Evolutionary conservation across 2,888 invertebrate genomes (phyloP), one percentile per base, ranked within the genome.

Genomic region (Myopa tessellatipennis): DNA sequence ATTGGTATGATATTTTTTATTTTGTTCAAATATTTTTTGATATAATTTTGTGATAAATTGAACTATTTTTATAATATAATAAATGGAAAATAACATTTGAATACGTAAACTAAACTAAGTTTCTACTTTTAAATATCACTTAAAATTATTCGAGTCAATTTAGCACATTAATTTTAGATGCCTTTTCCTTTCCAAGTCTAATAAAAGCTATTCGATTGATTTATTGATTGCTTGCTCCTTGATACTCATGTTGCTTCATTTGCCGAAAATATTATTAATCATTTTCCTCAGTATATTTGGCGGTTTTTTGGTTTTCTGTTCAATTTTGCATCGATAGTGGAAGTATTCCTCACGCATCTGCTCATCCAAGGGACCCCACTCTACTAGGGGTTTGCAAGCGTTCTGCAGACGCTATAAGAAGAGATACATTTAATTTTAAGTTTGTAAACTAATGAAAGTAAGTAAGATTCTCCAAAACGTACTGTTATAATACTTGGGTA

Each of bases 331-430:
- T n/a, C 83, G 80, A 78, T 80, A 79, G 55, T 89, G 88, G 26
- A 85, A 58, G 70, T 92, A 91, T 79, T 90, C 89, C 58, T 89
- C 89, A 63, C 88, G 88, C 10, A 85, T 84, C 61, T 88, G 85
- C 0, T 86, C 77, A 67, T 86, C 85, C 60, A 84, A 78, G 40
- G 89, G 89, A 77, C 87, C 87, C 89, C 89, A 89, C n/a, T 77
- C 81, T 52, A 71, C 73, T 3, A 83, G 82, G 38, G 89, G 88
- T 67, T 81, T 80, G 73, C 86, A 84, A 38, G 86, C 84, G 50
- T 80, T 81, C 60, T 82, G 75, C 12, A 87, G 73, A 82, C 87
- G 75, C 55, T 34, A 74, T 68, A 77, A 74, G 60, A 4, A 36
- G 0, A 50, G 60, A 16, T 63, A 6, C n/a, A 63, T 14, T 55